A percentile compares a stretch with the other conserved stretches of the same genome.
phyloP scores from a whole-genome alignment of 2,113 vertebrate species.

The Nesoenas mayeri region DNA sequence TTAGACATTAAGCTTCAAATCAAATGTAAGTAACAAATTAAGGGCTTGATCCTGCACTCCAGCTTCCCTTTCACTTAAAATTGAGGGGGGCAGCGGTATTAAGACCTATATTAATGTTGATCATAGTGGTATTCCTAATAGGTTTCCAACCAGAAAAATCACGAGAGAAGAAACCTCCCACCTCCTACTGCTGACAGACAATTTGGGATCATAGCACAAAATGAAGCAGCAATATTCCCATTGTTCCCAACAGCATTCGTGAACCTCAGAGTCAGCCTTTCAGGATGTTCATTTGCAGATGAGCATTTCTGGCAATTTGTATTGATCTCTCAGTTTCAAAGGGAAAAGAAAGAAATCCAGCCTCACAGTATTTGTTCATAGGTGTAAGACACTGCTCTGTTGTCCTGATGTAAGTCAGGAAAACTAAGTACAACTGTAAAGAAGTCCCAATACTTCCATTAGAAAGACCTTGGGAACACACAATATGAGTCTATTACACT shows the following conservation, averaged over 20 bases:
- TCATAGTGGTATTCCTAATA: neutral
- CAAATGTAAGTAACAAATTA: constrained; percentile 21
- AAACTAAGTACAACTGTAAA: neutral
- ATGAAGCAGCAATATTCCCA: neutral
- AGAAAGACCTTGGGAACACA: neutral
- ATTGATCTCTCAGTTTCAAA: neutral
- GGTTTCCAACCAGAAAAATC: neutral
- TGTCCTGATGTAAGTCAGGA: neutral
- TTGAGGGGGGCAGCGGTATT: neutral
- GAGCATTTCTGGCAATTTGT: neutral
- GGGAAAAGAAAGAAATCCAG: neutral
- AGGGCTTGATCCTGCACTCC: neutral
- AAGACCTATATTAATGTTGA: neutral
- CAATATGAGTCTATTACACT: neutral
- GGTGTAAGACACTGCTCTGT: neutral
- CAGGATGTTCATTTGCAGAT: fast-evolving
- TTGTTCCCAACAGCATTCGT: neutral
- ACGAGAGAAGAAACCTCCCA: neutral
- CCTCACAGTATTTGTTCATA: neutral
- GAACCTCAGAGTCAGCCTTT: neutral
- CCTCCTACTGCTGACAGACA: neutral
- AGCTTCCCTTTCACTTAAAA: neutral
- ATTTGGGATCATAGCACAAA: neutral
- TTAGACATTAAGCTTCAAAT: neutral
- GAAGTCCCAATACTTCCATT: neutral